Evolutionary conservation across 53 echinoderm and acorn worm genomes (phyloP).

Genomic region (Patiria pectinifera): DNA sequence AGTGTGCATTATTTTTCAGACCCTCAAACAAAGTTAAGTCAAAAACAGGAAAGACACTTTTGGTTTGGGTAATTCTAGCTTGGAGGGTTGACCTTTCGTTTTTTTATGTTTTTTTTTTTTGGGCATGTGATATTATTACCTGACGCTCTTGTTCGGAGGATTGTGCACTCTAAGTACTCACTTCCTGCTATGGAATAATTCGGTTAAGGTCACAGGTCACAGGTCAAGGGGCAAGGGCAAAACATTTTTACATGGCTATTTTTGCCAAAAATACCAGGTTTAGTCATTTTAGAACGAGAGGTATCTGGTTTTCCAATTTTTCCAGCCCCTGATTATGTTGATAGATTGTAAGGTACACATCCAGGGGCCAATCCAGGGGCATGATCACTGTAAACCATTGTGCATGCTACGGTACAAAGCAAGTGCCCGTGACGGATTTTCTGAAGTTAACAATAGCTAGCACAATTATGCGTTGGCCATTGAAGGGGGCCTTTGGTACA

Average conservation of each 20-base stretch:
- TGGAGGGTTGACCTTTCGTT: conserved; percentile 1
- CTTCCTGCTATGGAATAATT: not conserved
- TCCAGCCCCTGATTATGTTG: too few species aligned
- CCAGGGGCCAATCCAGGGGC: too few species aligned
- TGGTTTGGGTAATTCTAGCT: not conserved
- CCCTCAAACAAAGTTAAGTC: not conserved
- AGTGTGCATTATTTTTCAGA: not conserved
- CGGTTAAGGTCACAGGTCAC: not conserved
- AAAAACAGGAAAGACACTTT: conserved; percentile 38
- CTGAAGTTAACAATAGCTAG: too few species aligned
- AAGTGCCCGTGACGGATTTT: too few species aligned
- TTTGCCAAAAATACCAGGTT: too few species aligned
- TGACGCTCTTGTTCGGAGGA: not conserved
- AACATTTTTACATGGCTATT: not conserved
- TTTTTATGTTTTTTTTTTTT: not conserved
- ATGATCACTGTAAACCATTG: too few species aligned
- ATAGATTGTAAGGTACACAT: too few species aligned
- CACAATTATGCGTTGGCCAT: too few species aligned
- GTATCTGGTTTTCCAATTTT: too few species aligned
- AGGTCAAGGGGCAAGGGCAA: not conserved
- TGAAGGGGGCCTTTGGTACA: too few species aligned
- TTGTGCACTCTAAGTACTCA: not conserved
- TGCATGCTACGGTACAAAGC: too few species aligned
- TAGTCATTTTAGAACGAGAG: too few species aligned
- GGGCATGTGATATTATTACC: not conserved